A percentile compares a stretch with the other conserved stretches of the same genome.
Evolutionary conservation across 1,140 invertebrate genomes (phyloP).

Genomic region (Dinoponera quadriceps): DNA sequence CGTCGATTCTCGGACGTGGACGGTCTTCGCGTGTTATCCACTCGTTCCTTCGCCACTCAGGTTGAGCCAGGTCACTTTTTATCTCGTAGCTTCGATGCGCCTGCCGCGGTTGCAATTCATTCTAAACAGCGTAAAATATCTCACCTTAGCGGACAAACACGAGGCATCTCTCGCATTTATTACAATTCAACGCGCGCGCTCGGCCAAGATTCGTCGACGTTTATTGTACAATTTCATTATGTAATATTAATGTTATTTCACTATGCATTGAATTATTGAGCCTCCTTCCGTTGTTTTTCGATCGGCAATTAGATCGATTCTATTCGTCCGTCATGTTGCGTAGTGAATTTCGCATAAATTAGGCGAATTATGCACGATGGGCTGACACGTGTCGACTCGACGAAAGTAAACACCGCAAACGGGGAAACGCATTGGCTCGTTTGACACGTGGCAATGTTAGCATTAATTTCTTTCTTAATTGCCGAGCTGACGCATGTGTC

Average conservation of each 20-base stretch:
- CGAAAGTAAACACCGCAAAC: not conserved
- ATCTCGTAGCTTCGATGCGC: not conserved
- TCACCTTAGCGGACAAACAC: not conserved
- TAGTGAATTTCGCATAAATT: too few species aligned
- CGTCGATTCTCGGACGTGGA: slow-evolving; percentile 18
- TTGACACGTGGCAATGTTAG: not conserved
- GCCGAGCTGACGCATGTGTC: not conserved
- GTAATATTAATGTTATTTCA: too few species aligned
- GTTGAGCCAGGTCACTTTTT: slow-evolving; percentile 12
- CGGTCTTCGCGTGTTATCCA: slow-evolving; percentile 9
- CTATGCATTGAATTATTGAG: too few species aligned
- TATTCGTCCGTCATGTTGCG: too few species aligned
- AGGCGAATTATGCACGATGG: too few species aligned
- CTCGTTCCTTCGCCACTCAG: slow-evolving; percentile 1
- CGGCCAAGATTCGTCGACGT: too few species aligned
- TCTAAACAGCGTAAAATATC: not conserved
- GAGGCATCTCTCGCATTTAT: not conserved
- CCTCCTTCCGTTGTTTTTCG: too few species aligned
- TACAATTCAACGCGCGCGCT: not conserved
- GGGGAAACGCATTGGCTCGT: not conserved
- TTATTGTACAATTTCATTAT: too few species aligned
- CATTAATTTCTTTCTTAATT: slow-evolving; percentile 14
- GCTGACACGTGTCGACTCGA: not conserved
- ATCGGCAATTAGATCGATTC: too few species aligned
- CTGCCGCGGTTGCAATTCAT: not conserved